Evolutionary conservation across 2,888 invertebrate species (phyloP).

Genomic region (Oxystoma pomonae): DNA sequence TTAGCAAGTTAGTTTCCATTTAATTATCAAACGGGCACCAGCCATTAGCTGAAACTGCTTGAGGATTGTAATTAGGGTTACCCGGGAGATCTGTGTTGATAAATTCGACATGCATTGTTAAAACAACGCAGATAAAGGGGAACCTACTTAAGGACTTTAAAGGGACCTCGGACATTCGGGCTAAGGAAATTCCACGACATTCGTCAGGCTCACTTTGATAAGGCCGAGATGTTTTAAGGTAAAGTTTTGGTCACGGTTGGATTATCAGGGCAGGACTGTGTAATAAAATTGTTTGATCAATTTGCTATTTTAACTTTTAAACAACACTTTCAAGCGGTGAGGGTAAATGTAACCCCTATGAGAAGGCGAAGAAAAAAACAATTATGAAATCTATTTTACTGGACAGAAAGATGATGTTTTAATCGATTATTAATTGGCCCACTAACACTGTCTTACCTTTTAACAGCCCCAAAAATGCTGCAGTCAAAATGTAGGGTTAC

Average conservation of each 20-base stretch:
- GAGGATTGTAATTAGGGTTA: neutral
- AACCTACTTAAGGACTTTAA: neutral
- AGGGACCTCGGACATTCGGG: neutral
- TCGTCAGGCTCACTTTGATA: neutral
- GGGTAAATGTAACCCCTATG: too few relatives aligned
- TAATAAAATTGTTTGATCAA: too few relatives aligned
- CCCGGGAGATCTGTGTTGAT: neutral
- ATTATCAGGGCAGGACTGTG: neutral
- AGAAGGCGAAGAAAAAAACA: too few relatives aligned
- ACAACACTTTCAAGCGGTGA: too few relatives aligned
- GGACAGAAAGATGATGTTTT: too few relatives aligned
- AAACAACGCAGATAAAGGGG: neutral
- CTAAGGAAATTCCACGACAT: neutral
- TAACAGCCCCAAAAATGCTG: too few relatives aligned
- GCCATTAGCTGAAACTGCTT: neutral
- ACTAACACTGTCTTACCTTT: too few relatives aligned
- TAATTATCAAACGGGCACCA: neutral
- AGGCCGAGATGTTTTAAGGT: neutral
- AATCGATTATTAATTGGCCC: too few relatives aligned
- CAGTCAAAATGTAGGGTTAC: too few relatives aligned
- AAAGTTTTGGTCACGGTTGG: neutral
- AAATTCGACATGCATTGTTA: neutral
- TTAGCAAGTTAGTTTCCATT: neutral
- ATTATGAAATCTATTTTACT: too few relatives aligned
- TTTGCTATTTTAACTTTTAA: too few relatives aligned